Percentiles rank a stretch among this genome's conserved stretches.
These are phyloP conservation scores for Panzeria rudis DNA, from an alignment of 2,888 invertebrate genomes.

Conservation along the genomic window DNA sequence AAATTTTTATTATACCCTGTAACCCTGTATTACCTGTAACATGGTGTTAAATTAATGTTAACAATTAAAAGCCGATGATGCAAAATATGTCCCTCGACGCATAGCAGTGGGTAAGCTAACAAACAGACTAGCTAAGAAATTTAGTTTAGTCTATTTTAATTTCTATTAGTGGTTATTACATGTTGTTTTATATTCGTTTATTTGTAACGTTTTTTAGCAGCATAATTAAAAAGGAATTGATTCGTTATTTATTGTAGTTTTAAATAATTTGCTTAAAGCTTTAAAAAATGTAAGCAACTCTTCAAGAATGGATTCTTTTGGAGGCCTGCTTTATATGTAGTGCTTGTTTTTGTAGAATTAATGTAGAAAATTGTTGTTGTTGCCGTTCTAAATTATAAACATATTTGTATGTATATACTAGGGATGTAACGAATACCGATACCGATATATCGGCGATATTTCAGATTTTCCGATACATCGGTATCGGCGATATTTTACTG, in stretches of 20 bases:
- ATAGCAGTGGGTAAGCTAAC: conserved; percentile 79
- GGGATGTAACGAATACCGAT: too few species aligned
- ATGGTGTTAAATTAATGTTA: conserved; percentile 36
- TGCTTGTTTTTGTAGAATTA: background rate
- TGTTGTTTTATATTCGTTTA: conserved; percentile 46
- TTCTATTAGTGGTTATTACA: conserved; percentile 33
- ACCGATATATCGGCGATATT: too few species aligned
- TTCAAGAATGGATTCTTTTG: background rate
- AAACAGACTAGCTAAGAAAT: conserved; percentile 18
- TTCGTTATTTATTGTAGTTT: background rate
- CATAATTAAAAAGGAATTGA: conserved; percentile 18
- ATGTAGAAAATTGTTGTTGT: background rate
- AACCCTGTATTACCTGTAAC: conserved; percentile 20
- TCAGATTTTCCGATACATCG: too few species aligned
- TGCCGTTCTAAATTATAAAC: too few species aligned
- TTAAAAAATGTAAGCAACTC: background rate
- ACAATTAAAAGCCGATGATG: conserved; percentile 77
- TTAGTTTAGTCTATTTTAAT: conserved; percentile 18
- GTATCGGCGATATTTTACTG: too few species aligned
- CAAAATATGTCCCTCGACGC: conserved; percentile 77
- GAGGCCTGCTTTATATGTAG: background rate
- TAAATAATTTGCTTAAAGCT: background rate
- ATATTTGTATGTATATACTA: too few species aligned
- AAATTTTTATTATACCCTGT: conserved; percentile 32
- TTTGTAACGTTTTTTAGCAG: background rate